Evolutionary conservation across 1,140 invertebrate species (phyloP).

Genomic region (Aplysia californica): DNA sequence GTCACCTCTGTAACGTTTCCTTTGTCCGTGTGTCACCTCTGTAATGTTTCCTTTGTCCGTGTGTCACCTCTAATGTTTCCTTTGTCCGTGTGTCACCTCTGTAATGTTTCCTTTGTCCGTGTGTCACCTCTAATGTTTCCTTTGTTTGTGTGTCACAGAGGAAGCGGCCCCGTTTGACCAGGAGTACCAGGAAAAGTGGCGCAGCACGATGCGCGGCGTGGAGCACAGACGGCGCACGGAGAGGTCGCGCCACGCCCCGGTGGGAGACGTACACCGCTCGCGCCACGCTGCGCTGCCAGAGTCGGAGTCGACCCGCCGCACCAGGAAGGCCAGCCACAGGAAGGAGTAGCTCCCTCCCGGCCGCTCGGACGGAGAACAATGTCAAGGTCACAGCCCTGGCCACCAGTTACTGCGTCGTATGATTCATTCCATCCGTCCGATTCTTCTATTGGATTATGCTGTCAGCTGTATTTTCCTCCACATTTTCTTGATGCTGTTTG

Average conservation of each 20-base stretch:
- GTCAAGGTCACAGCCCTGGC: too few species aligned
- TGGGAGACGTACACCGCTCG: not conserved
- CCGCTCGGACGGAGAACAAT: too few species aligned
- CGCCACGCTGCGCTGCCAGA: slow-evolving; percentile 16
- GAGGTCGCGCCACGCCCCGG: not conserved
- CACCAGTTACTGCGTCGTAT: too few species aligned
- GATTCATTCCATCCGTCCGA: too few species aligned
- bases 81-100: not conserved
- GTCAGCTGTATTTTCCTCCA: too few species aligned
- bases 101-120: not conserved
- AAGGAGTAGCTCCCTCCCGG: slow-evolving; percentile 9
- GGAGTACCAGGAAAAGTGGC: slow-evolving; percentile 41
- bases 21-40: not conserved
- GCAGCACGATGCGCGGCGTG: slow-evolving; percentile 4
- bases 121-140: not conserved
- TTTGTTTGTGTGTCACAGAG: slow-evolving; percentile 25
- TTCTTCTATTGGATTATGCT: too few species aligned
- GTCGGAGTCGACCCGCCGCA: not conserved
- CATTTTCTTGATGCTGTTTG: too few species aligned
- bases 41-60: not conserved
- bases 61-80: not conserved
- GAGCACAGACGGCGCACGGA: slow-evolving; percentile 2
- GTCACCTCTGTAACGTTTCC: not conserved
- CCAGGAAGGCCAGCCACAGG: not conserved
- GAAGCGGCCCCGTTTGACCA: slow-evolving; percentile 42